phyloP scores from a whole-genome alignment of 1,140 invertebrate genomes.

The Rhagoletis pomonella region DNA sequence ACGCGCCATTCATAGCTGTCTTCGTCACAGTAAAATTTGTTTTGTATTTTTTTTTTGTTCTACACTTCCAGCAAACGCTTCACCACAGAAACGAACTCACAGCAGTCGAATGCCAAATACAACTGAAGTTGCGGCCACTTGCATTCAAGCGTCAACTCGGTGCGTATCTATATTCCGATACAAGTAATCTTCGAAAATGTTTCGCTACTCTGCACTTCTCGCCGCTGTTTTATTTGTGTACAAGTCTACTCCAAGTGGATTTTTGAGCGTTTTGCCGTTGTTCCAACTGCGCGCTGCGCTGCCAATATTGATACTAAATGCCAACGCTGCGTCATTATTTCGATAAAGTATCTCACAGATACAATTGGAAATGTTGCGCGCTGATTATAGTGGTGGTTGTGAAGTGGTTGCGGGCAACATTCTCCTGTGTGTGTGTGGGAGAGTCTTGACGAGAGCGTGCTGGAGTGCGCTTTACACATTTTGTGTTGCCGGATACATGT shows the following conservation, averaged over 20 bases:
- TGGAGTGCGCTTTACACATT: not conserved
- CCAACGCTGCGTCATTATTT: slow-evolving; percentile 47
- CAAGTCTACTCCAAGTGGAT: slow-evolving; percentile 27
- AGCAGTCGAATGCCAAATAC: slow-evolving; percentile 32
- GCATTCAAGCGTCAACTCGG: slow-evolving; percentile 11
- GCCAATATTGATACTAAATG: slow-evolving; percentile 52
- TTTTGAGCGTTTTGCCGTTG: slow-evolving; percentile 40
- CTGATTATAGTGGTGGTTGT: not conserved
- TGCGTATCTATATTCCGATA: not conserved
- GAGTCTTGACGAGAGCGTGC: not conserved
- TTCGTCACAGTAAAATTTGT: not conserved
- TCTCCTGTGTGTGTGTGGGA: not conserved
- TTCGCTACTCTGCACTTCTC: not conserved
- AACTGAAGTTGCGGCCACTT: slow-evolving; percentile 40
- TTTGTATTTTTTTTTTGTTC: slow-evolving; percentile 16
- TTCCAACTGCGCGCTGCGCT: slow-evolving; percentile 40
- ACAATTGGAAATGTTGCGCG: slow-evolving; percentile 35
- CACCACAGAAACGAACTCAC: slow-evolving; percentile 30
- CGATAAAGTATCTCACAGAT: slow-evolving; percentile 51
- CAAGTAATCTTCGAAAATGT: slow-evolving; percentile 27
- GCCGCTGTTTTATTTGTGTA: not conserved
- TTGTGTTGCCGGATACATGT: not conserved
- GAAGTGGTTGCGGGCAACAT: not conserved
- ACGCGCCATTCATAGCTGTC: not conserved
- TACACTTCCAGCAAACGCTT: not conserved